These are phyloP conservation scores for Chelidonichthys spinosus DNA, from an alignment of 2,797 vertebrate species.

Conservation along the genomic window DNA sequence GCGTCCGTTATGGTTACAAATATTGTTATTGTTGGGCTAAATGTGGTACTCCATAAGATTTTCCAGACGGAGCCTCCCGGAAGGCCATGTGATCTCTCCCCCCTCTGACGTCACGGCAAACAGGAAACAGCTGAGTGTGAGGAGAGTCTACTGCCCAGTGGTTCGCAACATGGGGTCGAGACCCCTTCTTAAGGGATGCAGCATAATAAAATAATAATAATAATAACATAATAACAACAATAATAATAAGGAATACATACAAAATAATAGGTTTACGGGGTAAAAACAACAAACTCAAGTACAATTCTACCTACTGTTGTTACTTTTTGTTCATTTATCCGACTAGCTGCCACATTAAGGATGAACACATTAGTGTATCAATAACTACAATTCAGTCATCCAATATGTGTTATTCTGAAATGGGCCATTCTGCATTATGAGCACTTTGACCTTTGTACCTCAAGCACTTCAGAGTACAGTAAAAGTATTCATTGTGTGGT, in stretches of 20 bases:
- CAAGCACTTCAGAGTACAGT: no score
- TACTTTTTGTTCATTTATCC: not conserved
- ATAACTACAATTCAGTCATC: not conserved
- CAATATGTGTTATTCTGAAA: not conserved
- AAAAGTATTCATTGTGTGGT: no score
- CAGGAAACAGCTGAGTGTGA: constrained; percentile 36
- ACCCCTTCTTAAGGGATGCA: not conserved
- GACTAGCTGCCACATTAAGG: not conserved
- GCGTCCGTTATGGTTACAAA: constrained; percentile 6
- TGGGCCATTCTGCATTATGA: not conserved
- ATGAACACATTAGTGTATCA: not conserved
- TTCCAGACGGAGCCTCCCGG: constrained; percentile 53
- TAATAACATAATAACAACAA: not conserved
- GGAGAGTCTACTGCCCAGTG: not conserved
- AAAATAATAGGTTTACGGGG: not conserved
- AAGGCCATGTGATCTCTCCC: constrained; percentile 44
- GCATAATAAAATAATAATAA: no score
- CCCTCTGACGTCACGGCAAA: constrained; percentile 65
- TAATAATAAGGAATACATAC: not conserved
- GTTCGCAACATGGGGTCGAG: not conserved
- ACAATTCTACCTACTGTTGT: not conserved
- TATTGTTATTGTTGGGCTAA: constrained; percentile 31
- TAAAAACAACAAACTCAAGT: not conserved
- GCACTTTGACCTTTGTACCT: not conserved
- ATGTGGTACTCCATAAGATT: constrained; percentile 49